Percentiles rank a stretch among this genome's conserved stretches.
Conservation (phyloP, 2,113 vertebrate genomes). For the Hyperoodon ampullatus region DNA sequence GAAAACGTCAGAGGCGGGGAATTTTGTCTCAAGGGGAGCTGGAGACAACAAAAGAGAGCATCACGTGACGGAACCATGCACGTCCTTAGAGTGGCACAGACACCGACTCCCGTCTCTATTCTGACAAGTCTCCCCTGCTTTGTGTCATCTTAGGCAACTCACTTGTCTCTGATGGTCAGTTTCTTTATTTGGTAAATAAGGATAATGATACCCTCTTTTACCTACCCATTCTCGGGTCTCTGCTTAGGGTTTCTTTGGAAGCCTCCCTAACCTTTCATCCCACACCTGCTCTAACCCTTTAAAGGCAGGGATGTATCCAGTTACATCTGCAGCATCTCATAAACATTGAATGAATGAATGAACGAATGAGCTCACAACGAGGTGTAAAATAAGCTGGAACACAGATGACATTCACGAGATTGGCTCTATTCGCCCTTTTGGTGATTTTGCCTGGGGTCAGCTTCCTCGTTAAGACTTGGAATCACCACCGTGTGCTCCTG, state of each 20-base stretch:
- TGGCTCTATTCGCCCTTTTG: too few relatives aligned
- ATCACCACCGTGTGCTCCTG: not conserved
- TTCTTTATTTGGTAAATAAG: not conserved
- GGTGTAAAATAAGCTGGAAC: not conserved
- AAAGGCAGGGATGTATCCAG: not conserved
- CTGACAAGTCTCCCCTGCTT: not conserved
- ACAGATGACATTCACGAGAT: not conserved
- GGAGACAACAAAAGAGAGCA: not conserved
- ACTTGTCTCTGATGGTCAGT: not conserved
- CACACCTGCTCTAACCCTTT: not conserved
- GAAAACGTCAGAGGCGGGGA: fast-evolving
- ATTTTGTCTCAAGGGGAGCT: not conserved
- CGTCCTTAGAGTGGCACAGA: not conserved
- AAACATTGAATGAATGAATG: not conserved
- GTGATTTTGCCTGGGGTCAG: not conserved
- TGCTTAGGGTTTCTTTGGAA: not conserved
- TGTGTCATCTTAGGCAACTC: not conserved
- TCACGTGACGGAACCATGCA: not conserved
- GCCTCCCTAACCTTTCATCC: not conserved
- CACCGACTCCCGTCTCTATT: not conserved
- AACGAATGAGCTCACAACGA: not conserved
- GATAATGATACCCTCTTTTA: not conserved
- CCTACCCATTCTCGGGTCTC: not conserved
- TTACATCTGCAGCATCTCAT: not conserved
- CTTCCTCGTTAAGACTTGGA: not conserved